Conservation (phyloP, 2,113 vertebrate genomes). For the Aspidoscelis tigris region DNA sequence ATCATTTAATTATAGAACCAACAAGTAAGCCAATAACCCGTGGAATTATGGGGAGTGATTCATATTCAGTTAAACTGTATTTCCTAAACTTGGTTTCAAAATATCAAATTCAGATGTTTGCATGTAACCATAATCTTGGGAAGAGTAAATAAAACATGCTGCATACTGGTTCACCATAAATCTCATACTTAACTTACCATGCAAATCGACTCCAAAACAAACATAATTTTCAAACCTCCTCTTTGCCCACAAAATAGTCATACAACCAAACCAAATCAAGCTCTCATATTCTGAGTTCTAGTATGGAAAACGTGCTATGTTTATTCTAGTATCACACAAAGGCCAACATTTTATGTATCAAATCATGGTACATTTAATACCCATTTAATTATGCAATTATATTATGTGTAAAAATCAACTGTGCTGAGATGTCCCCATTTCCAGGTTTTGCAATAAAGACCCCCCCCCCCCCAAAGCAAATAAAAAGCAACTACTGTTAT, state of each 20-base stretch:
- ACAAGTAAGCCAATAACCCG: slow-evolving; percentile 61
- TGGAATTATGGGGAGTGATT: slow-evolving; percentile 65
- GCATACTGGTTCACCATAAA: slow-evolving; percentile 65
- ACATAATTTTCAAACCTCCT: slow-evolving; percentile 71
- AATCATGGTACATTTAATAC: slow-evolving; percentile 45
- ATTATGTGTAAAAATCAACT: slow-evolving; percentile 18
- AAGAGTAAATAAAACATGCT: slow-evolving; percentile 75
- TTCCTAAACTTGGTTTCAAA: slow-evolving; percentile 68
- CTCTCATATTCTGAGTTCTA: slow-evolving; percentile 51
- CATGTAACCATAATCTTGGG: slow-evolving; percentile 60
- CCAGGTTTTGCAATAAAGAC: too few species aligned
- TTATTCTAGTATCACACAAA: slow-evolving; percentile 41
- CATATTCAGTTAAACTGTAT: slow-evolving; percentile 60
- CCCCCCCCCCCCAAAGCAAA: too few species aligned
- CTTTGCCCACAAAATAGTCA: slow-evolving; percentile 67
- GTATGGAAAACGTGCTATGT: slow-evolving; percentile 11
- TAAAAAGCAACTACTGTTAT: too few species aligned
- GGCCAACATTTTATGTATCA: slow-evolving; percentile 46
- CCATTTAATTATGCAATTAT: slow-evolving; percentile 30
- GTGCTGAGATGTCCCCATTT: too few species aligned
- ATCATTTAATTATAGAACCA: slow-evolving; percentile 56
- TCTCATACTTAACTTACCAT: slow-evolving; percentile 66
- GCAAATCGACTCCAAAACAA: slow-evolving; percentile 78
- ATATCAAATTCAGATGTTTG: slow-evolving; percentile 76
- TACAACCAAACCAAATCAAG: slow-evolving; percentile 61